Evolutionary conservation across 2,888 invertebrate genomes (phyloP), one percentile per base, ranked within the genome.

Genomic region (Drosophila nigricruria): DNA sequence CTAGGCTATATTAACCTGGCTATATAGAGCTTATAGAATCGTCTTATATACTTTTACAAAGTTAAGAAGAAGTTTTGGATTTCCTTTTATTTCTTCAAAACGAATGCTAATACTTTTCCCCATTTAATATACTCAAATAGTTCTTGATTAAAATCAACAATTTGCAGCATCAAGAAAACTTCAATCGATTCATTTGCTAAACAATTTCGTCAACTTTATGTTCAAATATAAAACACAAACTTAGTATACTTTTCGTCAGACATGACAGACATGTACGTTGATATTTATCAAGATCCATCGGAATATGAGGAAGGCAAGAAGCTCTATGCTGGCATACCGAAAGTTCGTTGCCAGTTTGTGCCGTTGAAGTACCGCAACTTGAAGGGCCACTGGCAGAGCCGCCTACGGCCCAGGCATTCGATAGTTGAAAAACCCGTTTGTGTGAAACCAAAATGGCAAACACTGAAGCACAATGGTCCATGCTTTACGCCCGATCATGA

Each of bases 401-500:
- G 36, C 1, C 23, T 56, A 2, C 30, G 42, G n/a, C 56, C 56
- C 2, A 32, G 42, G 20, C 42, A 0, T 0, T 12, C 20, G 16
- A 5, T 0, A 16, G 5, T 1, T 3, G 20, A 5, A 3, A 20
- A 20, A 1, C 10, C 40, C 40, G 20, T 18, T 5, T 12, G 9
- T 14, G 27, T 6, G 6, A 63, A 2, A 3, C 36, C 36, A 0
- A 36, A 73, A 5, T 75, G 74, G 74, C 27, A 36, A 8, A 66
- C 73, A 0, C 30, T 75, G 3, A 4, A 27, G n/a, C 74, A 75
- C 38, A 54, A 60, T 23, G 74, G 74, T 1, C 74, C 74, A 0
- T 10, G 65, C 1, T 73, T 74, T 45, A 27, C 62, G 0, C n/a
- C 40, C 0, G 23, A 50, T 4, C 60, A 73, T 27, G n/a, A 53